A percentile compares a stretch with the other conserved stretches of the same genome.
phyloP scores from a whole-genome alignment of 2,797 vertebrate genomes.

The Mycteria americana region DNA sequence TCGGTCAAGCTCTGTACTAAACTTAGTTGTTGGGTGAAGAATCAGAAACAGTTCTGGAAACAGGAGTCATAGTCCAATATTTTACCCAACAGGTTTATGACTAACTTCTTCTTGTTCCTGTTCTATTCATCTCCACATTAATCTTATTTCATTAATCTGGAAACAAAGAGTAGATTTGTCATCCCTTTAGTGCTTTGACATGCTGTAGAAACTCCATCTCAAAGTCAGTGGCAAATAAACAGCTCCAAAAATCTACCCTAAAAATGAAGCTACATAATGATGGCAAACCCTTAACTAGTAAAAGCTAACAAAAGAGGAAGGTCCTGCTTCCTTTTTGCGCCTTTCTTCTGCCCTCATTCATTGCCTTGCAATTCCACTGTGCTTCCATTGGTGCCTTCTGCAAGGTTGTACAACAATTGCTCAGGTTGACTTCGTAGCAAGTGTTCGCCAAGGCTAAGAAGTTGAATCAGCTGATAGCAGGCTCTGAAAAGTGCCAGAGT shows the following conservation, averaged over 20 bases:
- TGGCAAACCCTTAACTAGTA: not conserved
- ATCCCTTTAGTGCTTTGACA: not conserved
- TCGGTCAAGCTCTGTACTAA: not conserved
- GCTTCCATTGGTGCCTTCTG: not conserved
- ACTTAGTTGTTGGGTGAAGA: not conserved
- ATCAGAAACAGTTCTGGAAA: not conserved
- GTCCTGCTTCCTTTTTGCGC: not conserved
- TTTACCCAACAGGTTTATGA: not conserved
- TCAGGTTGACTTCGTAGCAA: not conserved
- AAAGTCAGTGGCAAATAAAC: not conserved
- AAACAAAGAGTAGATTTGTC: not conserved
- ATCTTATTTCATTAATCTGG: not conserved
- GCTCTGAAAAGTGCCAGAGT: not conserved
- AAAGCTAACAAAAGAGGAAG: not conserved
- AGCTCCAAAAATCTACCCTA: not conserved
- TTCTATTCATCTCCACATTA: not conserved
- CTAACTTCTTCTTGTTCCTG: not conserved
- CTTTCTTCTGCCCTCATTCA: not conserved
- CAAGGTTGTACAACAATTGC: rapidly evolving
- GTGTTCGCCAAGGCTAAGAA: not conserved
- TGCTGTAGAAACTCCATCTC: not conserved
- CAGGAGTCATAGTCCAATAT: not conserved
- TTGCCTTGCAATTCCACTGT: not conserved
- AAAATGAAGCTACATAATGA: not conserved
- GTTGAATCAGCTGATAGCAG: not conserved